Evolutionary conservation across 2,888 invertebrate species (phyloP).

Genomic region (Osmoderma eremita): DNA sequence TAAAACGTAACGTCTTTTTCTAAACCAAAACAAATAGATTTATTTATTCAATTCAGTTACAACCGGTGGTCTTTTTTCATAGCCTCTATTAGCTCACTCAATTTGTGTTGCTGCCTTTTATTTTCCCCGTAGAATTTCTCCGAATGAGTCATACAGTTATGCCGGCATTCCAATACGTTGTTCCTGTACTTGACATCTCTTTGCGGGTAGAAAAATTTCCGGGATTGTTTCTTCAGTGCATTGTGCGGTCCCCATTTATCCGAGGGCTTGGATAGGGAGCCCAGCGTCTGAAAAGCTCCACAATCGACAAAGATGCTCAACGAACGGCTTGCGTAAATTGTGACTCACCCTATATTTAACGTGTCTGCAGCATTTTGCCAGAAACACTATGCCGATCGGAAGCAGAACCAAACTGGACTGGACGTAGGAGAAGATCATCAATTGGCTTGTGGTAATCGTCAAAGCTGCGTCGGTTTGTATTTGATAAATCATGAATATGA

Average conservation of each 20-base stretch:
- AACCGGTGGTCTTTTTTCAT: background rate
- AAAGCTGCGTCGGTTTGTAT: background rate
- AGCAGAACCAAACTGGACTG: slow-evolving; percentile 30
- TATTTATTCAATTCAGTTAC: too few relatives aligned
- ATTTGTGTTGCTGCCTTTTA: slow-evolving; percentile 22
- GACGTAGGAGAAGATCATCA: slow-evolving; percentile 34
- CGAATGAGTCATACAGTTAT: slow-evolving; percentile 39
- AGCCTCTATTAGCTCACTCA: slow-evolving; percentile 11
- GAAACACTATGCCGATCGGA: slow-evolving; percentile 41
- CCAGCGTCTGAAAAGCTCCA: slow-evolving; percentile 25
- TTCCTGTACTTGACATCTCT: slow-evolving; percentile 43
- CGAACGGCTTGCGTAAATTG: background rate
- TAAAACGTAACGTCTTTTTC: too few relatives aligned
- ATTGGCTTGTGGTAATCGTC: background rate
- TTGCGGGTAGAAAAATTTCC: slow-evolving; percentile 43
- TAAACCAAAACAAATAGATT: too few relatives aligned
- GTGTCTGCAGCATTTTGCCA: slow-evolving; percentile 44
- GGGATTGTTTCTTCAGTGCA: slow-evolving; percentile 21
- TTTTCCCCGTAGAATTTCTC: slow-evolving; percentile 31
- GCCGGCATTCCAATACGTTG: slow-evolving; percentile 39
- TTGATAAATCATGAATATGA: slow-evolving; percentile 36
- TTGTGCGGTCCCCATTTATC: slow-evolving; percentile 42
- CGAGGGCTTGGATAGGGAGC: slow-evolving; percentile 38
- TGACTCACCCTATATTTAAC: slow-evolving; percentile 43
- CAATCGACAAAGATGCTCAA: background rate